Evolutionary conservation across 2,888 invertebrate species (phyloP), one percentile per base, ranked within the genome.

Genomic region (Oscheius sp.): DNA sequence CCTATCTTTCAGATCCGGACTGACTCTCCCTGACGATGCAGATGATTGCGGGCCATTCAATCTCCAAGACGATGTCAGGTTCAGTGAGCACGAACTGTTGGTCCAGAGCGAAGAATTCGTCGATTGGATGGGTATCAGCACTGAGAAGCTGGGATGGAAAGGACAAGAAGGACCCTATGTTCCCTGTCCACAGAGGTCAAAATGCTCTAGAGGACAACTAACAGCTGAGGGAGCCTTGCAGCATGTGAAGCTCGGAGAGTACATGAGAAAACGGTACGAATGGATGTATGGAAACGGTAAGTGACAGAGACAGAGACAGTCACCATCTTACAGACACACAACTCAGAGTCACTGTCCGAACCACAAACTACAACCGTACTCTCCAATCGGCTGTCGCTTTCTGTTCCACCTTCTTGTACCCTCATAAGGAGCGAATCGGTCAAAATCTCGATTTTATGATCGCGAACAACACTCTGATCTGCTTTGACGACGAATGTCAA

Each of bases 311-410:
- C 42, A 3, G 42, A 5, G 42, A 5, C 42, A 5, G 42, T 3
- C 3, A 42, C 42, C 42, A 7, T 42, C 7, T 42, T 42, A 5
- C 42, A 42, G 42, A 42, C 3, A 42, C 42, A 3, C 42, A 42
- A 7, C 42, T 7, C 42, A 42, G 0, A 29, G 48, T 63, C 10
- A 21, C 48, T 21, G 47, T 63, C 13, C n/a, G 9, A 10, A 48
- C 94, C 83, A 96, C 96, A 0, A 92, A 94, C 57, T 95, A 95
- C 89, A 90, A 95, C 0, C 92, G 97, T 85, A 96, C 96, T 29
- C 95, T 94, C 87, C 96, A 96, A 90, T 96, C 96, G 84, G 93
- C 94, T 0, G 91, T 95, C 83, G 94, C 94, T 0, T 92, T 95
- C 82, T 89, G 94, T 2, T 94, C 93, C 88, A 92, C 93, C 0